Percentiles rank a stretch among this genome's conserved stretches.
Conservation (phyloP, 2,797 vertebrate genomes). For the Sebastes taczanowskii region DNA sequence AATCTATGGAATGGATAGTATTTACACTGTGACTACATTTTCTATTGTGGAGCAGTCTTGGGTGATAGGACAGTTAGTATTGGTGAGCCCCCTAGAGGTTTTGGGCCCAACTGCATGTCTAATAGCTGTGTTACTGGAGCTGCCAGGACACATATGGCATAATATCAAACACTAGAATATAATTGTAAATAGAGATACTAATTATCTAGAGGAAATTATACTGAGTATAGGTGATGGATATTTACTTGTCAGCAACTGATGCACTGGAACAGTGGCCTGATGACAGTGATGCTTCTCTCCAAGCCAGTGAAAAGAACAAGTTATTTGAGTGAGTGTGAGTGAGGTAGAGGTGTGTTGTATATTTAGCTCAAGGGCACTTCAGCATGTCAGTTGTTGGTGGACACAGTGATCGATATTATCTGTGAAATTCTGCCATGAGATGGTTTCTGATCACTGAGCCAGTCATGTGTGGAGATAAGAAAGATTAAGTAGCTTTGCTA, state of each 20-base stretch:
- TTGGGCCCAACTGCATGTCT: slow-evolving; percentile 7
- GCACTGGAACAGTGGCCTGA: neutral
- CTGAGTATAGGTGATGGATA: neutral
- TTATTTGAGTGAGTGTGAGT: neutral
- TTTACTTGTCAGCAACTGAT: neutral
- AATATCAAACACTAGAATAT: neutral
- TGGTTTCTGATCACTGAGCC: neutral
- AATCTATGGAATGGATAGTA: too few species aligned
- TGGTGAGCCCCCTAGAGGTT: slow-evolving; percentile 37
- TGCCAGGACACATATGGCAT: neutral
- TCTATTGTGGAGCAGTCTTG: neutral
- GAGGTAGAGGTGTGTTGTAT: neutral
- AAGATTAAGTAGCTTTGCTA: neutral
- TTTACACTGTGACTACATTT: neutral
- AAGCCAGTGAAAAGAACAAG: neutral
- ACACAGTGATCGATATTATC: slow-evolving; percentile 2
- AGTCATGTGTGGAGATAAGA: slow-evolving; percentile 7
- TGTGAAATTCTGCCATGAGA: neutral
- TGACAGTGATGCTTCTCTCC: neutral
- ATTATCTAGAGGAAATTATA: neutral
- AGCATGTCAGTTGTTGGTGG: neutral
- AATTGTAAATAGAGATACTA: neutral
- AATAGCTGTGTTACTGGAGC: neutral
- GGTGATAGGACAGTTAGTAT: neutral
- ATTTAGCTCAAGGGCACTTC: neutral